Evolutionary conservation across 2,797 vertebrate species (phyloP).

Genomic region (Halcyon leucocephala): DNA sequence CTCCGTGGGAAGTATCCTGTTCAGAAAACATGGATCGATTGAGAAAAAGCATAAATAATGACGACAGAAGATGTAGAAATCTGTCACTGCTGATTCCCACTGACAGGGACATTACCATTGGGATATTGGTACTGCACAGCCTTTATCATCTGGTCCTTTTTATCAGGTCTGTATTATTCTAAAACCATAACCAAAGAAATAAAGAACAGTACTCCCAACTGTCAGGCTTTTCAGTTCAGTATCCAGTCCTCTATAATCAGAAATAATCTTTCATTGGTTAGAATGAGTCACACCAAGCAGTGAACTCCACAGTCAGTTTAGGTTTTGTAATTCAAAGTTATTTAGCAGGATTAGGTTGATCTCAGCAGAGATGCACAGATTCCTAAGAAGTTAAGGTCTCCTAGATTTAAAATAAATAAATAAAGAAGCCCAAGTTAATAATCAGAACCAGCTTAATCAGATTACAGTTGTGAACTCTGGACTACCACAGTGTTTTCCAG

Average conservation of each 20-base stretch:
- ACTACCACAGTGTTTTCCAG: constrained; percentile 36
- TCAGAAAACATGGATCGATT: fast-evolving
- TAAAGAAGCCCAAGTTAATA: constrained; percentile 60
- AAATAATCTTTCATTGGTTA: too few relatives aligned
- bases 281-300: not conserved
- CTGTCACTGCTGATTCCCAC: not conserved
- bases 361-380: constrained; percentile 55
- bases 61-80: not conserved
- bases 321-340: constrained; percentile 61
- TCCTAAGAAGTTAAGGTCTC: constrained; percentile 53
- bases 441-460: constrained; percentile 68
- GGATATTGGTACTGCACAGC: not conserved
- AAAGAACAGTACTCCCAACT: not conserved
- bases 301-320: constrained; percentile 40
- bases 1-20: not conserved
- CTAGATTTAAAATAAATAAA: constrained; percentile 66
- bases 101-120: fast-evolving
- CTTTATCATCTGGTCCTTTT: not conserved
- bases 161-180: not conserved
- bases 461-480: constrained; percentile 69
- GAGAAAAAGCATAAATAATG: not conserved
- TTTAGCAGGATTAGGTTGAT: constrained; percentile 66
- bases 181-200: not conserved
- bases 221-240: not conserved
- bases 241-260: not conserved